Evolutionary conservation across 2,888 invertebrate genomes (phyloP).

Genomic region (Phymatocera aterrima): DNA sequence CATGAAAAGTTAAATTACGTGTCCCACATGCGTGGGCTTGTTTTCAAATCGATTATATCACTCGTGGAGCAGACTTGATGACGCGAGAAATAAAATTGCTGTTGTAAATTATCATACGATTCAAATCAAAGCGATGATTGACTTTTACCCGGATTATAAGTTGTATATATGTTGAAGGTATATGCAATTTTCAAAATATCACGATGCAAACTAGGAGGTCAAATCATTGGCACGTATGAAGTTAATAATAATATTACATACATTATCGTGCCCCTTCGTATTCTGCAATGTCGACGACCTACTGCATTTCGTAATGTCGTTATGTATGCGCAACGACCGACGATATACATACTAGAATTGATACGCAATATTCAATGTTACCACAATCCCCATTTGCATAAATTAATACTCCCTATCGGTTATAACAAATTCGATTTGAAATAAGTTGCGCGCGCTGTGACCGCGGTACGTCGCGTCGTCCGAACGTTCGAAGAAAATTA

Average conservation of each 20-base stretch:
- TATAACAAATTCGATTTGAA: slow-evolving; percentile 17
- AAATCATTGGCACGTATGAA: background rate
- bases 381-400: slow-evolving; percentile 9
- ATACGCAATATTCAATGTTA: slow-evolving; percentile 20
- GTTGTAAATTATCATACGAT: background rate
- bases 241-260: no score
- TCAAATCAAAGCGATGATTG: no score
- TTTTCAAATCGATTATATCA: background rate
- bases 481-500: no score
- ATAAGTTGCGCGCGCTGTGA: background rate
- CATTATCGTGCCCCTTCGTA: no score
- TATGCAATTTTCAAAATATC: background rate
- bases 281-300: slow-evolving; percentile 6
- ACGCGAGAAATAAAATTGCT: no score
- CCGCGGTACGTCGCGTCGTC: no score
- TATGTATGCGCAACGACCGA: slow-evolving; percentile 30
- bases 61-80: background rate
- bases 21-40: background rate
- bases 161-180: background rate
- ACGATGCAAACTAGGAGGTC: background rate
- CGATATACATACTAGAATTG: no score
- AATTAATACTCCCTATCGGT: slow-evolving; percentile 17
- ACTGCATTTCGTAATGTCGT: slow-evolving; percentile 31
- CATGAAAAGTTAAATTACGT: background rate
- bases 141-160: no score